Evolutionary conservation across 2,797 vertebrate genomes (phyloP), one percentile per base, ranked within the genome.

Genomic region (Euphonia xanthogaster): DNA sequence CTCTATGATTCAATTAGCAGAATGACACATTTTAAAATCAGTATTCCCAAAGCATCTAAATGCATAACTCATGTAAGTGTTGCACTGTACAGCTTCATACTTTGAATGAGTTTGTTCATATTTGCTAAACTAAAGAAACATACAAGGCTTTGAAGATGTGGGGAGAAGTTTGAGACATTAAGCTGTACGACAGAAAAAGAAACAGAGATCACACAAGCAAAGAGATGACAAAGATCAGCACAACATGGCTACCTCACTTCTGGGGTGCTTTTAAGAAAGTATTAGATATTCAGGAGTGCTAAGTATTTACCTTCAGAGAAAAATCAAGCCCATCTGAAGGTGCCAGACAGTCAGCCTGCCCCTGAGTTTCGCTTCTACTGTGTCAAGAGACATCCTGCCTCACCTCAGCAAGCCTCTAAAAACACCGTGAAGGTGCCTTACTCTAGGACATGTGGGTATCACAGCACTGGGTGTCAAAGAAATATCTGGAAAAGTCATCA

Each of bases 1-100:
- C 33, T 45, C 37, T 40, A 5, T 23, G 45, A 40, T 40, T 53
- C 45, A 74, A 1, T 35, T 66, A 72, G 45, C 6, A 30, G 31
- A 55, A 24, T 10, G n/a, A 21, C 7, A 66, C 9, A 12, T 73
- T 81, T 76, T 53, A 24, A 90, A 82, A 87, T 30, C 28, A 30
- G 7, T 20, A 51, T 54, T 85, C 25, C 72, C 71, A 63, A 19
- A 31, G 16, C 57, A 65, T 40, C 12, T 68, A 54, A 85, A 70
- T 3, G 11, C 10, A 28, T 12, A 9, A 60, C 33, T 75, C 3
- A 0, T 0, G 0, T n/a, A 50, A 22, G 7, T 3, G 1, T 47
- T 28, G 6, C 58, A 51, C 10, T 5, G 14, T 76, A 85, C 2
- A 8, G 4, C 44, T 81, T 83, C 40, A 28, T 21, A 61, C 14